These are phyloP conservation scores for Motacilla alba DNA, from an alignment of 2,113 vertebrate genomes.

Conservation along the genomic window DNA sequence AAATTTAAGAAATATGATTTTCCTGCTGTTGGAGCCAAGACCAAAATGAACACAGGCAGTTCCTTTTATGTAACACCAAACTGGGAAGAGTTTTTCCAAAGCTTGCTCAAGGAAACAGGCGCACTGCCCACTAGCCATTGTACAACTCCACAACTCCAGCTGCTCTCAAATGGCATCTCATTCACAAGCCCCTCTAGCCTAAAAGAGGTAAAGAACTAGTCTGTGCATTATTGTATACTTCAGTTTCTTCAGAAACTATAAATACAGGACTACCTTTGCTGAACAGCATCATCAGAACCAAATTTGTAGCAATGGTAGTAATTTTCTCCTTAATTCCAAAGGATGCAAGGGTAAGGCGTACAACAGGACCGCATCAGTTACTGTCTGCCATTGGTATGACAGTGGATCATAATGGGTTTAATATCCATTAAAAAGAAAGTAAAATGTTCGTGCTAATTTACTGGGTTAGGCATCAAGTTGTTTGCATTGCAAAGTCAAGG, in stretches of 20 bases:
- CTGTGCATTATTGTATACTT: not conserved
- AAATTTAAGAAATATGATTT: not conserved
- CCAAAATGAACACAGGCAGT: not conserved
- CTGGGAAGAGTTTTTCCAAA: not conserved
- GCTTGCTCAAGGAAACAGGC: not conserved
- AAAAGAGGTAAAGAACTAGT: not conserved
- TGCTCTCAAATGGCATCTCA: not conserved
- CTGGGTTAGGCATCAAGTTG: not conserved
- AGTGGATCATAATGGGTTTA: not conserved
- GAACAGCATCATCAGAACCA: not conserved
- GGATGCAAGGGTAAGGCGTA: not conserved
- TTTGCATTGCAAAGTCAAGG: not conserved
- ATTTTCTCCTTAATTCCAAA: not conserved
- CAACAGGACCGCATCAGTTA: not conserved
- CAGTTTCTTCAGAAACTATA: not conserved
- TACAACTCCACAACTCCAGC: not conserved
- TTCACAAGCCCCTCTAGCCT: not conserved
- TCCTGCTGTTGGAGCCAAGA: not conserved
- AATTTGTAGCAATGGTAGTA: rapidly evolving
- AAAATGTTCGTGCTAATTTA: not conserved
- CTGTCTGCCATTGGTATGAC: not conserved
- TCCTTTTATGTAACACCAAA: not conserved
- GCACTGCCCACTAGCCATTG: rapidly evolving
- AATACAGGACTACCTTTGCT: not conserved
- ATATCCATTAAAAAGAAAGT: not conserved